phyloP scores from a whole-genome alignment of 2,888 invertebrate genomes.

The Perizoma affinitatum region DNA sequence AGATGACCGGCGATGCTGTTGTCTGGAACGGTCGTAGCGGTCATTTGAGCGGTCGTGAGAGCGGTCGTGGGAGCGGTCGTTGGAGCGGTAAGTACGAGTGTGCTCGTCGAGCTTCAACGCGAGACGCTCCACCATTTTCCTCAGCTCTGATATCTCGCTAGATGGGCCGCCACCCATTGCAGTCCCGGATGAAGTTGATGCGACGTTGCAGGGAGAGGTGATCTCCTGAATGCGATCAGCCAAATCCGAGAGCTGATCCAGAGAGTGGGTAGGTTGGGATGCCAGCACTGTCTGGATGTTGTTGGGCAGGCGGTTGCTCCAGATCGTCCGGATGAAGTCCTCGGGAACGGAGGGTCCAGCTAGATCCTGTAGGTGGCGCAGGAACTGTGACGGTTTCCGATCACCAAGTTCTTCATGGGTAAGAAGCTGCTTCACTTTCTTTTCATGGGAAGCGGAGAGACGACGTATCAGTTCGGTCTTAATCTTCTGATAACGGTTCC shows the following conservation, averaged over 20 bases:
- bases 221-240: no score
- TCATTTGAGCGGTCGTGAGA: no score
- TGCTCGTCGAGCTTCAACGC: no score
- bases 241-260: neutral
- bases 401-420: conserved; percentile 6
- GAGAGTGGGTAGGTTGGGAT: neutral
- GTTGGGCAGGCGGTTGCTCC: conserved; percentile 2
- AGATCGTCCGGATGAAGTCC: neutral
- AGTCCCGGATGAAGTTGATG: no score
- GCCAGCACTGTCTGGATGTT: conserved; percentile 6
- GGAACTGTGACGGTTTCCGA: conserved; percentile 3
- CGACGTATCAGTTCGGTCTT: conserved; percentile 2
- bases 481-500: neutral
- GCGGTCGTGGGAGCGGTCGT: no score
- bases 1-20: no score
- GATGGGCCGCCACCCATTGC: no score
- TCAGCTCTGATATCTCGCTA: no score
- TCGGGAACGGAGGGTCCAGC: conserved; percentile 6
- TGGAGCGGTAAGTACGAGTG: no score
- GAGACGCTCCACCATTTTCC: no score
- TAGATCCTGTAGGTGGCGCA: conserved; percentile 3
- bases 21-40: no score
- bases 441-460: conserved; percentile 6
- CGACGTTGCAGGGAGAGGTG: no score
- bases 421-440: neutral